Base-by-base conservation (phyloP, 1,140 invertebrate genomes). In the Achatina immaculata region DNA sequence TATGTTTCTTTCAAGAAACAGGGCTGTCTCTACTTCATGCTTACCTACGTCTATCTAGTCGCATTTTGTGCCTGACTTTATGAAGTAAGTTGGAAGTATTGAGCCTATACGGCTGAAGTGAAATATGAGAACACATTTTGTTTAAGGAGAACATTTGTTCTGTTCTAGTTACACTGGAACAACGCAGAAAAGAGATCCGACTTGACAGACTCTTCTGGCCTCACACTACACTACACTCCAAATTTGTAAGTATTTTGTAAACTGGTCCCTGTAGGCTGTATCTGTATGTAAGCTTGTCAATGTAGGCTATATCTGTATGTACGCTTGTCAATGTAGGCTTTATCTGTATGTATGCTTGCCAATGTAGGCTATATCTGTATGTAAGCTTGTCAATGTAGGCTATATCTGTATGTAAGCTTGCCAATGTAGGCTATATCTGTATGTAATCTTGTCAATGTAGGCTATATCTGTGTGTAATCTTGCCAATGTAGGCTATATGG, bases 151-250 rank as follows among this genome's bases (percentile, higher is more conserved):
- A 19, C 24, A 40, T 55, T 3, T 55, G 11, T 7, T 55, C n/a
- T 21, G 4, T 81, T 1, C 62, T 40, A 68, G 65, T n/a, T 16
- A 14, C 65, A 68, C 38, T 68, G 65, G 65, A 68, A 68, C 65
- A 68, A 68, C n/a, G 31, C 65, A 16, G 65, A 68, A 9, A 2
- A 14, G n/a, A 34, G 65, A 31, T 1, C 65, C 1, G 65, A 24
- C 21, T 21, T 68, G 1, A 68, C 65, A 1, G 65, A 68, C n/a
- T 34, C 65, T 36, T 68, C 65, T 31, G 65, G 65, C 1, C 31
- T 68, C 16, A 24, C n/a, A 34, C n/a, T 68, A n/a, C 28, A 68
- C n/a, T 68, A 68, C 65, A 68, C 65, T 31, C 65, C 65, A 34
- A 68, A 68, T 3, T 16, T 34, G 65, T 68, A 34, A 68, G 65